These are phyloP conservation scores for Lonchura striata DNA, from an alignment of 2,113 vertebrate species.

Conservation along the genomic window DNA sequence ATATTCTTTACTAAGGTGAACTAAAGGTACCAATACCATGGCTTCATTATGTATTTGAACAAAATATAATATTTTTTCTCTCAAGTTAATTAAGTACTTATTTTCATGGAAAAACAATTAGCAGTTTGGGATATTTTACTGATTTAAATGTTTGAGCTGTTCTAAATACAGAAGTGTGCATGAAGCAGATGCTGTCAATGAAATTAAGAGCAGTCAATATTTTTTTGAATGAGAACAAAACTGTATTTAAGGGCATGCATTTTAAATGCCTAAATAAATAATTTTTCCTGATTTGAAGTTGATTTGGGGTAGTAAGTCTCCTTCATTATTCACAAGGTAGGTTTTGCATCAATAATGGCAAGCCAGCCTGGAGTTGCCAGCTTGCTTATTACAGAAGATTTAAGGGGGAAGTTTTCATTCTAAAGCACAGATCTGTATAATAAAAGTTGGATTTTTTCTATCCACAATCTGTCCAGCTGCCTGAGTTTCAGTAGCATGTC, in stretches of 20 bases:
- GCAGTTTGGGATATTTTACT: neutral
- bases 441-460: neutral
- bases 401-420: neutral
- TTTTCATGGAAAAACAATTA: neutral
- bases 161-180: neutral
- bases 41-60: neutral
- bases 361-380: neutral
- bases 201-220: neutral
- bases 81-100: neutral
- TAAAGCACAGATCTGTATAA: neutral
- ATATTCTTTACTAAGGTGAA: neutral
- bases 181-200: neutral
- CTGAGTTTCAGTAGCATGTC: neutral
- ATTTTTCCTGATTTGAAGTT: neutral
- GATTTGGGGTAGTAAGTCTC: neutral
- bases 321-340: neutral
- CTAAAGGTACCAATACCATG: neutral
- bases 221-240: neutral
- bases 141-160: neutral
- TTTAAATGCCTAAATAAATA: neutral
- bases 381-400: neutral
- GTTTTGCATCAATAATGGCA: neutral
- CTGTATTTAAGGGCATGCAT: neutral
- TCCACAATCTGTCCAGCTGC: neutral
- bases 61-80: neutral